Percentiles rank a stretch among this genome's conserved stretches.
Conservation (phyloP, 2,888 invertebrate genomes). For the Callosobruchus maculatus region DNA sequence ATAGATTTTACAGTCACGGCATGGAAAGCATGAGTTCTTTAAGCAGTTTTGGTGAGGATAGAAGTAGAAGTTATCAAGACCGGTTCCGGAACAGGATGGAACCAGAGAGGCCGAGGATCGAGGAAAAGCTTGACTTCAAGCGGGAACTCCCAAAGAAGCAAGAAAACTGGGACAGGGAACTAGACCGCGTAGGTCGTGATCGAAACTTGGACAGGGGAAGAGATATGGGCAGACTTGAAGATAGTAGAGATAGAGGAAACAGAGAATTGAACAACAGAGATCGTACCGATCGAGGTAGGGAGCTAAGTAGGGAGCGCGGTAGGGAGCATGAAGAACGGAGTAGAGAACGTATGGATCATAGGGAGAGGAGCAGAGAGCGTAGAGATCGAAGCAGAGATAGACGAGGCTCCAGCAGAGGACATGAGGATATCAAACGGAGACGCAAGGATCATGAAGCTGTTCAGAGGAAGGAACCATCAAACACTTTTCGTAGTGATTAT, state of each 20-base stretch:
- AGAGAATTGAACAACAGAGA: neutral
- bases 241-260: neutral
- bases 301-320: neutral
- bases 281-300: neutral
- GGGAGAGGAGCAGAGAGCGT: too few relatives aligned
- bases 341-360: too few relatives aligned
- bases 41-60: slow-evolving; percentile 10
- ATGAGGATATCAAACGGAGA: slow-evolving; percentile 5
- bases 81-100: neutral
- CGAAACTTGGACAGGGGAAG: neutral
- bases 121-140: slow-evolving; percentile 5
- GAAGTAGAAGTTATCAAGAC: slow-evolving; percentile 1
- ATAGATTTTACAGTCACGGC: neutral
- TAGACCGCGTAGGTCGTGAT: neutral
- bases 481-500: slow-evolving; percentile 5
- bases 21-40: slow-evolving; percentile 14
- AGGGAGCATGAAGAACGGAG: too few relatives aligned
- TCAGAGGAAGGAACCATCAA: slow-evolving; percentile 3
- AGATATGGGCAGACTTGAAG: neutral
- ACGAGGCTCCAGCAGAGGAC: slow-evolving; percentile 12
- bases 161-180: slow-evolving; percentile 3
- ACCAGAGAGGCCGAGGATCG: neutral
- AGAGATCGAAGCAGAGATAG: slow-evolving; percentile 11
- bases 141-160: neutral
- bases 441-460: neutral